phyloP scores from a whole-genome alignment of 2,797 vertebrate genomes.

The Aplochiton taeniatus region DNA sequence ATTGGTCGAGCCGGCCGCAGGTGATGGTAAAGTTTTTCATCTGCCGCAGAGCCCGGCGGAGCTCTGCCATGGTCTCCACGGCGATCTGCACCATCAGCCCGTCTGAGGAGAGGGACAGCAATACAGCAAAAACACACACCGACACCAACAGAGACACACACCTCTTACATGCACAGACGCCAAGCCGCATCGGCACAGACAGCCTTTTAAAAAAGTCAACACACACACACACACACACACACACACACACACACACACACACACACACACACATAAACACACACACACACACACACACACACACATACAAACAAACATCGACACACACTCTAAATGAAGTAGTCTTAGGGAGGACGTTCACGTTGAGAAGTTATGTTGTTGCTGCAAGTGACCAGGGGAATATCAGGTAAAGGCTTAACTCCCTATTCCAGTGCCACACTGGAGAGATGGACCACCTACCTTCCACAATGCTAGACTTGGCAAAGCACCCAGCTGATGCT shows the following conservation, averaged over 20 bases:
- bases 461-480: conserved; percentile 99
- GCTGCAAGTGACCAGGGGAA: conserved; percentile 20
- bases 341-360: conserved; percentile 32
- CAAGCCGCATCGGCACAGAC: conserved; percentile 55
- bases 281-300: conserved; percentile 35
- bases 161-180: conserved; percentile 14
- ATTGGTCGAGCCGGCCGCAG: conserved; percentile 89
- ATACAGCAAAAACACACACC: conserved; percentile 65
- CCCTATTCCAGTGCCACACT: conserved; percentile 26
- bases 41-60: conserved; percentile 90
- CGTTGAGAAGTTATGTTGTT: conserved; percentile 13
- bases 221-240: conserved; percentile 58
- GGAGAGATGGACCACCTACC: conserved; percentile 72
- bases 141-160: conserved; percentile 38
- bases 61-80: conserved; percentile 92
- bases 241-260: conserved; percentile 32
- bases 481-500: conserved; percentile 91
- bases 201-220: conserved; percentile 45
- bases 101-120: conserved; percentile 77
- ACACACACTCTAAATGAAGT: conserved; percentile 56
- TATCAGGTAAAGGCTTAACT: conserved; percentile 18
- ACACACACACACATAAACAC: conserved; percentile 1
- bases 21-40: conserved; percentile 96
- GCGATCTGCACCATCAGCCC: conserved; percentile 99
- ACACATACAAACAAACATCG: conserved; percentile 56